Evolutionary conservation across 2,797 vertebrate species (phyloP), one percentile per base, ranked within the genome.

Genomic region (Hypotaenidia okinawae): DNA sequence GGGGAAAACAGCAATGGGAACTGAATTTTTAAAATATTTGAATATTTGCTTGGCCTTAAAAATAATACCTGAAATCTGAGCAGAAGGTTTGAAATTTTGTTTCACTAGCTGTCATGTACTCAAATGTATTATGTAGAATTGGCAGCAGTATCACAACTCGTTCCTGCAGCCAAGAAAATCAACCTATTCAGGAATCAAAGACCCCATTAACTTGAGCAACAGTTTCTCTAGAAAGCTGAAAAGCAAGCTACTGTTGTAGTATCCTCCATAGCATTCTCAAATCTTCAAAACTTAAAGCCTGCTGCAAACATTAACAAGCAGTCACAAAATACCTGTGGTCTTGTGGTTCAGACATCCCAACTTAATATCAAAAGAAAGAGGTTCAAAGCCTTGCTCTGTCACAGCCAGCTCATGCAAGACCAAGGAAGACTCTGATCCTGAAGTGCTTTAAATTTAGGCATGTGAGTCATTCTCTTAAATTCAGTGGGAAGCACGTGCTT

Each of bases 291-390:
- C 84, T 80, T 70, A 80, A 90, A 90, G 61, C 57, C 75, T 21
- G n/a, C 69, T 93, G 61, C 72, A 94, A 58, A 89, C 41, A 83
- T 85, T 89, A 95, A 87, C 78, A 22, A 96, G 30, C 72, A 87
- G 78, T 28, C 90, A 66, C 41, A 80, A 94, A 96, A 93, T 95
- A 96, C 86, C 88, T 96, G 93, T 89, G 96, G 94, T 94, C 91
- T 94, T 89, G 91, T 89, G 94, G 93, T 87, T 92, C 84, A 93
- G 75, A 51, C 86, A 90, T 61, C 68, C 30, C 33, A 85, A 83
- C 37, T 78, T 16, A 41, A 2, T 94, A 93, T 93, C 84, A 95
- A 89, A 93, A 93, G 80, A 69, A 91, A 68, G 54, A 77, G 3
- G 21, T 93, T 95, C 93, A 93, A 94, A 96, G 81, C 41, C 58